Percentiles rank a stretch among this genome's conserved stretches.
These are phyloP conservation scores for Caenorhabditis zanzibari DNA, from an alignment of 2,888 invertebrate genomes.

Conservation along the genomic window DNA sequence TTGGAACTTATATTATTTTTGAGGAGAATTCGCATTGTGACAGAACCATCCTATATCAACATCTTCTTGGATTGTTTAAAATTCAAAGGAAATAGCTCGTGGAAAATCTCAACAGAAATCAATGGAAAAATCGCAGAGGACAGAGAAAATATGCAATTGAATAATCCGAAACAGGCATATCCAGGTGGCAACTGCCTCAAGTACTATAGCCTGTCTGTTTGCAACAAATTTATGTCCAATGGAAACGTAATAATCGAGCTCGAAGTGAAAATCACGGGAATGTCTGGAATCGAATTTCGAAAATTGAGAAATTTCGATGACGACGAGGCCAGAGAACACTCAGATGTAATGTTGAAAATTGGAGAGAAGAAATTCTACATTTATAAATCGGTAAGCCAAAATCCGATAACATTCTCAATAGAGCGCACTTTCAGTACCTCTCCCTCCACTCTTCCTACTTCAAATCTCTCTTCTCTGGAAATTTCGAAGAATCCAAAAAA, in stretches of 20 bases:
- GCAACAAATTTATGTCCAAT: too few relatives aligned
- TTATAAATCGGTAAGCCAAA: neutral
- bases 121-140: neutral
- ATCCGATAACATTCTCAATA: neutral
- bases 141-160: too few relatives aligned
- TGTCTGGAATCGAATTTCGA: neutral
- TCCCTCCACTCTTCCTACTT: neutral
- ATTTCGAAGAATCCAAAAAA: neutral
- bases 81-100: too few relatives aligned
- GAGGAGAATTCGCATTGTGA: neutral
- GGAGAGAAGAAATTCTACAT: neutral
- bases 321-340: neutral
- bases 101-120: neutral
- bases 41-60: neutral
- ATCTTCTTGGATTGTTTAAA: neutral
- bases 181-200: too few relatives aligned
- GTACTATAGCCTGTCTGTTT: too few relatives aligned
- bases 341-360: neutral
- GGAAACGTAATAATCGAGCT: too few relatives aligned
- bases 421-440: neutral
- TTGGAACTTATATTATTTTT: too few relatives aligned
- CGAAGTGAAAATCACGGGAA: neutral
- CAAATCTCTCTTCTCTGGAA: constrained; percentile 5
- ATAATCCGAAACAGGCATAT: too few relatives aligned
- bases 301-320: neutral